Evolutionary conservation across 1,140 invertebrate genomes (phyloP).

Genomic region (Ceratoteleas bidentatus): DNA sequence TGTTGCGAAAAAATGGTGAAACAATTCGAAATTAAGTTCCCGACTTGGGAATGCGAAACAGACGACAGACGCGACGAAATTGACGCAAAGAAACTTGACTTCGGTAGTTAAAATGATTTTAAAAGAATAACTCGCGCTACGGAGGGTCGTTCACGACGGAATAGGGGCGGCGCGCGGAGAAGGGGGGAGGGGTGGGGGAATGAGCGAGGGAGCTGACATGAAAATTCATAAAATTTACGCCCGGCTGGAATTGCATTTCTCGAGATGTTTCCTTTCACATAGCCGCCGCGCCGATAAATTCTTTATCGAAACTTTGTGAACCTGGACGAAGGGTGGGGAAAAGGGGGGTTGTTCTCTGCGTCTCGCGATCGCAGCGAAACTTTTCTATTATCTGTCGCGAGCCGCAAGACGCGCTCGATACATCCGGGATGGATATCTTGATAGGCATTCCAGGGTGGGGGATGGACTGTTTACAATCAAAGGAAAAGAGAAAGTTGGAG

Average conservation of each 20-base stretch:
- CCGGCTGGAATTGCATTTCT: slow-evolving; percentile 61
- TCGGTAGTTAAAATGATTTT: slow-evolving; percentile 11
- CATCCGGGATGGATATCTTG: too few species aligned
- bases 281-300: slow-evolving; percentile 57
- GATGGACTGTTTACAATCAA: too few species aligned
- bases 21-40: too few species aligned
- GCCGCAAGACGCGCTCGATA: slow-evolving; percentile 21
- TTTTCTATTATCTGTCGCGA: slow-evolving; percentile 53
- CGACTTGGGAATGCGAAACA: too few species aligned
- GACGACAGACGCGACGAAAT: too few species aligned
- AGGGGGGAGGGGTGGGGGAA: slow-evolving; percentile 16
- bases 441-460: too few species aligned
- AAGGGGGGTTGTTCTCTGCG: slow-evolving; percentile 8
- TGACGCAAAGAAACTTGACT: too few species aligned
- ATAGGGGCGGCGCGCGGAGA: background rate
- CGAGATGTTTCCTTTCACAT: slow-evolving; percentile 61
- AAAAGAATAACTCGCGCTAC: slow-evolving; percentile 3
- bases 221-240: slow-evolving; percentile 70
- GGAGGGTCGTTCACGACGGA: background rate
- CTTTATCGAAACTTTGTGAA: slow-evolving; percentile 63
- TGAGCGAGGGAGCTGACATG: slow-evolving; percentile 45
- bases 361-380: slow-evolving; percentile 44
- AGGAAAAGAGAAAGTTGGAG: too few species aligned
- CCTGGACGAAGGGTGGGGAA: background rate
- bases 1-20: too few species aligned